Conservation (phyloP, 2,113 vertebrate species). For the Forbesichthys agassizii region DNA sequence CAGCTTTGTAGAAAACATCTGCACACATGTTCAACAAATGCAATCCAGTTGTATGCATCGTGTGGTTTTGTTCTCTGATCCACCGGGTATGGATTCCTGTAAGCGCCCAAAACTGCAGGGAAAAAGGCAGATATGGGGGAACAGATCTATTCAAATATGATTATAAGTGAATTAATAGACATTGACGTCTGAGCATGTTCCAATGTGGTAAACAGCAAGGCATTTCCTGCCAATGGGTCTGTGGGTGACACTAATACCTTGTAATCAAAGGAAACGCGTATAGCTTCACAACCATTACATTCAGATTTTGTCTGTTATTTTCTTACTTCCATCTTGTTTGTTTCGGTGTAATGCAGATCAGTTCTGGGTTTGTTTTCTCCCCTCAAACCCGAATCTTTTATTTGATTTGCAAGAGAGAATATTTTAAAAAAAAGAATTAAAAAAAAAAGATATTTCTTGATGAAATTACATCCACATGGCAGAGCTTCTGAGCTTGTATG, state of each 20-base stretch:
- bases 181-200: constrained; percentile 71
- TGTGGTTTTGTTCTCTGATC: constrained; percentile 48
- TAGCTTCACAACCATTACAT: constrained; percentile 60
- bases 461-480: constrained; percentile 79
- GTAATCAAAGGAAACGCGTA: constrained; percentile 72
- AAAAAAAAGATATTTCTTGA: constrained; percentile 52
- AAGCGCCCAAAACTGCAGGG: constrained; percentile 47
- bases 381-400: constrained; percentile 72
- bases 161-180: constrained; percentile 72
- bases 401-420: constrained; percentile 70
- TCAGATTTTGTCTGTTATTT: constrained; percentile 66
- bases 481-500: constrained; percentile 53
- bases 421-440: neutral
- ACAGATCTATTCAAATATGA: constrained; percentile 71
- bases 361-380: constrained; percentile 72
- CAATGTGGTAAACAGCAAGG: constrained; percentile 61
- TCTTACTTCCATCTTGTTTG: constrained; percentile 71
- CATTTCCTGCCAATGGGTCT: constrained; percentile 65
- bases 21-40: constrained; percentile 40
- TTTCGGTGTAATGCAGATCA: constrained; percentile 69
- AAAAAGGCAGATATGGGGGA: constrained; percentile 54
- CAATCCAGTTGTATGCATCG: constrained; percentile 27
- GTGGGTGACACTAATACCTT: constrained; percentile 71
- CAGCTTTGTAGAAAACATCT: constrained; percentile 36
- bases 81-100: constrained; percentile 36